Evolutionary conservation across 2,797 vertebrate species (phyloP).

Genomic region (Phrynocephalus vlangalii): DNA sequence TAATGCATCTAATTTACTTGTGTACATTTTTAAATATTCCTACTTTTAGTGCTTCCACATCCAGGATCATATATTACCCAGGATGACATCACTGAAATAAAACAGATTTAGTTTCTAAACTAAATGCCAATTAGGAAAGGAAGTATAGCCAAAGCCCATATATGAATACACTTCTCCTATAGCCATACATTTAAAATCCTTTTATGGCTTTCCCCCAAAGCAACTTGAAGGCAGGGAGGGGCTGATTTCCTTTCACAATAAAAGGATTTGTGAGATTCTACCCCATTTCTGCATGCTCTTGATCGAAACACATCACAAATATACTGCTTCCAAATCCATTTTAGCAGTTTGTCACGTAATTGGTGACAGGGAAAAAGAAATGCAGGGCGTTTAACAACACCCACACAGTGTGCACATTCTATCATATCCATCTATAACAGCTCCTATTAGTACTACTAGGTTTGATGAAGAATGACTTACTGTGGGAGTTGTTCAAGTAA

Average conservation of each 20-base stretch:
- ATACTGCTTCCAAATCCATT: background rate
- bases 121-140: background rate
- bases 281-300: background rate
- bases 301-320: background rate
- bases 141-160: background rate
- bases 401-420: conserved; percentile 2
- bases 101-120: background rate
- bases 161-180: background rate
- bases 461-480: conserved; percentile 27
- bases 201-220: background rate
- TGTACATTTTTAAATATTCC: background rate
- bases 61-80: too few relatives aligned
- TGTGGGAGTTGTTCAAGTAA: conserved; percentile 44
- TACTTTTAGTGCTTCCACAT: background rate
- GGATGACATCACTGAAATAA: background rate
- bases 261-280: background rate
- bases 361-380: conserved; percentile 31
- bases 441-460: background rate
- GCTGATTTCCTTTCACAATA: background rate
- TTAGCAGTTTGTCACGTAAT: conserved; percentile 32
- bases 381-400: conserved; percentile 16
- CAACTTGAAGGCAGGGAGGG: background rate
- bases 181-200: background rate
- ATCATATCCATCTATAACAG: conserved; percentile 13
- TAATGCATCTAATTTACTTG: background rate